A percentile compares a stretch with the other conserved stretches of the same genome.
Conservation (phyloP, 2,888 invertebrate species). For the Megamerina dolium region DNA sequence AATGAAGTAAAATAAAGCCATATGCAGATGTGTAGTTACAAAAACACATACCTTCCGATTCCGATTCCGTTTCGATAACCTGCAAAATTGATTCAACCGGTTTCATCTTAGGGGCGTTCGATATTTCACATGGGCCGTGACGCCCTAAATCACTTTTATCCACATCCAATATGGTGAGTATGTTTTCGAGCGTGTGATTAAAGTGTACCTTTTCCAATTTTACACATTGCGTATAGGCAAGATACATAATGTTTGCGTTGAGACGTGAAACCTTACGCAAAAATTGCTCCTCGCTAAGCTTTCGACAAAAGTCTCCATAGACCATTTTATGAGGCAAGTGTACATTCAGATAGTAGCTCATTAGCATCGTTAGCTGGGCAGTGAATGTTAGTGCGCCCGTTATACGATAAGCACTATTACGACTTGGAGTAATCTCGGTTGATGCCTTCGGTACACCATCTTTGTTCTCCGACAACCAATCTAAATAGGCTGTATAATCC, state of each 20-base stretch:
- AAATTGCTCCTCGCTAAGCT: conserved; percentile 67
- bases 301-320: conserved; percentile 73
- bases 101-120: conserved; percentile 43
- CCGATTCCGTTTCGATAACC: conserved; percentile 61
- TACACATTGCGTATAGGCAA: conserved; percentile 73
- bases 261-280: conserved; percentile 68
- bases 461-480: conserved; percentile 62
- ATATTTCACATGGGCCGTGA: conserved; percentile 58
- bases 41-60: conserved; percentile 67
- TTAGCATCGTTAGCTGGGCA: conserved; percentile 74
- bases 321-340: conserved; percentile 69
- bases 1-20: conserved; percentile 1
- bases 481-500: conserved; percentile 71
- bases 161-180: conserved; percentile 63
- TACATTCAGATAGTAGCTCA: conserved; percentile 78
- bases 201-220: conserved; percentile 59
- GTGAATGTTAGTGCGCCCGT: conserved; percentile 79
- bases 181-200: conserved; percentile 65
- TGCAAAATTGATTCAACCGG: conserved; percentile 60
- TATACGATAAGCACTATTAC: conserved; percentile 66
- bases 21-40: not conserved
- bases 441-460: conserved; percentile 45
- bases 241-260: conserved; percentile 71
- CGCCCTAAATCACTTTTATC: conserved; percentile 66
- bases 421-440: conserved; percentile 55